Conservation (phyloP, 2,888 invertebrate species). For the Imbricaverruca yamaguchii region DNA sequence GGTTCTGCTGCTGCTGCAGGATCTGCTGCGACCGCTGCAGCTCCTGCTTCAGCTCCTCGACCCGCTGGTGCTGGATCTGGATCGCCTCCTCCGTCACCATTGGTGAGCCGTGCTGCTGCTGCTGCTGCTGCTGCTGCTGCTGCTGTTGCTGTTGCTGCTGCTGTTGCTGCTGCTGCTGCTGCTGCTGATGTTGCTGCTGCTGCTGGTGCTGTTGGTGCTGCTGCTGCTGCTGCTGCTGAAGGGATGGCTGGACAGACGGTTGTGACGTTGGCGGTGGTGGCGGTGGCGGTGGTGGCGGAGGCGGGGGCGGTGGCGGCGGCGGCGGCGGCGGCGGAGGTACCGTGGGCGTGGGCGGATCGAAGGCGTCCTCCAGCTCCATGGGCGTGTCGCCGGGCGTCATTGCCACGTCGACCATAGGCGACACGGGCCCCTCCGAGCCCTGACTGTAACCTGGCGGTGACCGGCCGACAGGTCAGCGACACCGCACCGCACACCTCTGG, state of each 20-base stretch:
- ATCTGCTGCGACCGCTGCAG: constrained; percentile 38
- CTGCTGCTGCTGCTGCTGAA: neutral
- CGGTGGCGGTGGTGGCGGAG: neutral
- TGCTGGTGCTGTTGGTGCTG: neutral
- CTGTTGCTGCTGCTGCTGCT: neutral
- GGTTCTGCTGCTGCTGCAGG: constrained; percentile 31
- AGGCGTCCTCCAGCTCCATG: constrained; percentile 3
- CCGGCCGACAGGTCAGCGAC: no score
- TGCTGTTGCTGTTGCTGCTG: neutral
- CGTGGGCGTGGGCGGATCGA: neutral
- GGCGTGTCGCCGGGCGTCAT: neutral
- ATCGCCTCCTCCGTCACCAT: constrained; percentile 55
- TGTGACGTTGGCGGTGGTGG: neutral
- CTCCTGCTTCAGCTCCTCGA: constrained; percentile 42
- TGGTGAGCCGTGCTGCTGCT: neutral
- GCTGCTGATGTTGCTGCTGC: neutral
- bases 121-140: neutral
- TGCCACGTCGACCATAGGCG: neutral
- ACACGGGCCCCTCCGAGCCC: neutral
- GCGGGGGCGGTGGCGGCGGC: neutral
- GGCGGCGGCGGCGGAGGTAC: neutral
- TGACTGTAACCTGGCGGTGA: neutral
- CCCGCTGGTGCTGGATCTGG: constrained; percentile 52
- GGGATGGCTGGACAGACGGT: neutral
- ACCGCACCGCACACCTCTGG: no score